phyloP scores from a whole-genome alignment of 2,113 vertebrate species.

The Elachura formosa region DNA sequence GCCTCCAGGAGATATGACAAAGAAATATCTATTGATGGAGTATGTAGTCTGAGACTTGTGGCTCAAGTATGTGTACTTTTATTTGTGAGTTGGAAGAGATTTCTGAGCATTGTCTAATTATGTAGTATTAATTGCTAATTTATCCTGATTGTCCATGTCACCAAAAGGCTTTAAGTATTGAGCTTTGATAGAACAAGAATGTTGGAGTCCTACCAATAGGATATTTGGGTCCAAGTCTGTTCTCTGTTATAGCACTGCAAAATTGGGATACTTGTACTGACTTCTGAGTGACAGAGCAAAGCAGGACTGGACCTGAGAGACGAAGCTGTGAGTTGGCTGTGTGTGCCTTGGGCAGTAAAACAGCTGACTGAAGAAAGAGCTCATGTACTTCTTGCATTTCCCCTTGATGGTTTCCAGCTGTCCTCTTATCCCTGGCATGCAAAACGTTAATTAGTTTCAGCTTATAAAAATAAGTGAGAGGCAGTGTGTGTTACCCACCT shows the following conservation, averaged over 20 bases:
- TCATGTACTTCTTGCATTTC: constrained; percentile 2
- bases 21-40: background rate
- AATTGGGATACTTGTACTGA: background rate
- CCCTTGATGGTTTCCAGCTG: constrained; percentile 41
- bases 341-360: background rate
- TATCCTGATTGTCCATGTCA: background rate
- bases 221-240: background rate
- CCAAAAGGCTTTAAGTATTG: background rate
- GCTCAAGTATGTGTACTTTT: background rate
- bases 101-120: background rate
- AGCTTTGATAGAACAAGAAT: background rate
- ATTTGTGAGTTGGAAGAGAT: background rate
- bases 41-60: background rate
- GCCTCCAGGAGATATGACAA: background rate
- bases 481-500: background rate
- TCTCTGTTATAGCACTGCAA: background rate
- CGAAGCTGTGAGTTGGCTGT: background rate
- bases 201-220: background rate
- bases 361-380: constrained; percentile 27
- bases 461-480: constrained; percentile 14
- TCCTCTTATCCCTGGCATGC: background rate
- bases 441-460: background rate
- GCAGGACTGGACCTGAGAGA: background rate
- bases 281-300: background rate
- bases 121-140: constrained; percentile 2